These are phyloP conservation scores for Solen grandis DNA, from an alignment of 1,140 invertebrate genomes.

Conservation along the genomic window DNA sequence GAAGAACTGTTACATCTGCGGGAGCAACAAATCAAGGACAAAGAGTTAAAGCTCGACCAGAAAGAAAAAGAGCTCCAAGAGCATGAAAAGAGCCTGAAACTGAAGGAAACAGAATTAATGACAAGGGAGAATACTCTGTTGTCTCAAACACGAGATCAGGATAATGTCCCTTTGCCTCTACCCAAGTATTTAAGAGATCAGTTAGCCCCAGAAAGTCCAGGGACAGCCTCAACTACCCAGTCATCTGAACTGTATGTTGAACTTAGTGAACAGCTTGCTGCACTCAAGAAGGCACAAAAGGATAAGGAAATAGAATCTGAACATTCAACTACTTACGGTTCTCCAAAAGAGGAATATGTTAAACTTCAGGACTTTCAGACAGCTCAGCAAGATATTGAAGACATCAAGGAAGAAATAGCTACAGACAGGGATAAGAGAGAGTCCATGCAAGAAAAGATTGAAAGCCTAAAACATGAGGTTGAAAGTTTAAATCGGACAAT, in stretches of 20 bases:
- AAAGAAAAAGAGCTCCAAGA: conserved; percentile 47
- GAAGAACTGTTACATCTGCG: conserved; percentile 38
- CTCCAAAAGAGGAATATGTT: conserved; percentile 47
- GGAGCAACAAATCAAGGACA: conserved; percentile 20
- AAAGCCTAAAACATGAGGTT: conserved; percentile 45
- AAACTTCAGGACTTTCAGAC: conserved; percentile 38
- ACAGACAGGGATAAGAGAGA: conserved; percentile 24
- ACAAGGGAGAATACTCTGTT: conserved; percentile 31
- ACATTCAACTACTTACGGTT: conserved; percentile 22
- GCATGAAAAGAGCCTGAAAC: conserved; percentile 21
- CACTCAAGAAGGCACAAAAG: conserved; percentile 31
- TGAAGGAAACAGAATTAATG: conserved; percentile 28
- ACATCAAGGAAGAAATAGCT: conserved; percentile 36
- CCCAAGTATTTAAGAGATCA: too few species aligned
- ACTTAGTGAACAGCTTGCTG: conserved; percentile 40
- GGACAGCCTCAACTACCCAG: conserved; percentile 7
- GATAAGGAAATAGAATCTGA: conserved; percentile 44
- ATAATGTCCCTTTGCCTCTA: too few species aligned
- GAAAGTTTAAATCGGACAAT: conserved; percentile 25
- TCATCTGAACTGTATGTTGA: conserved; percentile 41
- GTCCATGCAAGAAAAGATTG: conserved; percentile 37
- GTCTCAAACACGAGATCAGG: neutral
- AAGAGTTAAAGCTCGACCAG: conserved; percentile 30
- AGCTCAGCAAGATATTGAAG: conserved; percentile 41
- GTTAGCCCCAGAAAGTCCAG: too few species aligned